Evolutionary conservation across 2,888 invertebrate genomes (phyloP), one percentile per base, ranked within the genome.

Genomic region (Hypomecis punctinalis): DNA sequence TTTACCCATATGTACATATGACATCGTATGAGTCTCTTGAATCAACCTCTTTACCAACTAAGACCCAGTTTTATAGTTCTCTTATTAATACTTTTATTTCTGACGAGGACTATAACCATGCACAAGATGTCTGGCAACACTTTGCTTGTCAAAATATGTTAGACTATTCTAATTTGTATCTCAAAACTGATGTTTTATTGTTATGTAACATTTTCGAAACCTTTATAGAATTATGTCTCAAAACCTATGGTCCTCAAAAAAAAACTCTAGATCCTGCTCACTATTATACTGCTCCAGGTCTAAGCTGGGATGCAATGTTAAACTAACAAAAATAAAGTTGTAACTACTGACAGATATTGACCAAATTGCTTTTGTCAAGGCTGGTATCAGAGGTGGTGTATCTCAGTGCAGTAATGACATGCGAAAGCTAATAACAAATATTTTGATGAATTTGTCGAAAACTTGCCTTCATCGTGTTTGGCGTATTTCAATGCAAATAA

Each of bases 121-220:
- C 62, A 6, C 37, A 58, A 52, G 59, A 61, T 56, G 64, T 64
- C 57, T 58, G 52, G 61, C 33, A 58, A 49, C 49, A 58, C 40
- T 85, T 74, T 69, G 81, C 66, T 69, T 81, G 11, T 66, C 85
- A 61, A 71, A 36, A 49, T 36, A 58, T 73, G 59, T 43, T 47
- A 37, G 68, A 73, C 45, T 73, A 73, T 40, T 61, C 63, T 6
- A 55, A 68, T 47, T 36, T 73, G 7, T 69, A 66, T 42, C 37
- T 66, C 4, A 69, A 67, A 58, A 66, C 67, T 5, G 64, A 71
- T 60, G 68, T 74, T 35, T 64, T 71, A 46, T 56, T 70, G 36
- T 51, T 71, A 13, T 59, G 63, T 2, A 68, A 69, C 48, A 49
- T 71, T 7, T 73, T 73, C 23, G 67, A 70, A 68, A 70, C 69